Percentiles rank a stretch among this genome's conserved stretches.
Evolutionary conservation across 2,888 invertebrate genomes (phyloP).

Genomic region (Oscheius onirici): DNA sequence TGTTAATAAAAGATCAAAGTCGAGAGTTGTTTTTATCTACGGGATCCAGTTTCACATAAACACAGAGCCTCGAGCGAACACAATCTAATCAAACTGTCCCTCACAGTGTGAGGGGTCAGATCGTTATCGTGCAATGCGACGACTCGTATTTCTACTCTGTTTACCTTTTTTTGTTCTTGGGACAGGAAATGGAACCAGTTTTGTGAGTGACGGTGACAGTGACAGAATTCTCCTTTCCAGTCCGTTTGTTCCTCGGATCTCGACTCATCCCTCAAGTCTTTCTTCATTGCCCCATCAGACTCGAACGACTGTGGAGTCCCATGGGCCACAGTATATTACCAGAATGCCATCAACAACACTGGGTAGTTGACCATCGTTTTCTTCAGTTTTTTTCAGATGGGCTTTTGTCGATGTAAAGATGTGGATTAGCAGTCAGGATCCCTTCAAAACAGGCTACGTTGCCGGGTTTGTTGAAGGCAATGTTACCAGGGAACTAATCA

Average conservation of each 20-base stretch:
- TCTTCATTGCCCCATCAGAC: neutral
- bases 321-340: constrained; percentile 45
- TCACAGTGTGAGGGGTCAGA: too few species aligned
- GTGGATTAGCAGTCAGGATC: constrained; percentile 41
- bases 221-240: neutral
- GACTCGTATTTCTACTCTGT: too few species aligned
- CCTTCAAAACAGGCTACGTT: constrained; percentile 63
- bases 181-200: too few species aligned
- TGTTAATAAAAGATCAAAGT: neutral
- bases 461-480: constrained; percentile 67
- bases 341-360: constrained; percentile 53
- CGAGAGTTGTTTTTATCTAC: too few species aligned
- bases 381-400: constrained; percentile 40
- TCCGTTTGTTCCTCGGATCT: neutral
- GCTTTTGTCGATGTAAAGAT: constrained; percentile 60
- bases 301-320: constrained; percentile 37
- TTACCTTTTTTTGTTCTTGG: too few species aligned
- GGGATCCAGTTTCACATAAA: too few species aligned
- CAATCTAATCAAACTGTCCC: too few species aligned
- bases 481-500: constrained; percentile 56
- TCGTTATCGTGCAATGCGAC: too few species aligned
- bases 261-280: neutral
- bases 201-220: too few species aligned
- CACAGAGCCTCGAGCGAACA: too few species aligned
- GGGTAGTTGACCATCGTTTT: constrained; percentile 37